Evolutionary conservation across 2,888 invertebrate species (phyloP).

Genomic region (Neria commutata): DNA sequence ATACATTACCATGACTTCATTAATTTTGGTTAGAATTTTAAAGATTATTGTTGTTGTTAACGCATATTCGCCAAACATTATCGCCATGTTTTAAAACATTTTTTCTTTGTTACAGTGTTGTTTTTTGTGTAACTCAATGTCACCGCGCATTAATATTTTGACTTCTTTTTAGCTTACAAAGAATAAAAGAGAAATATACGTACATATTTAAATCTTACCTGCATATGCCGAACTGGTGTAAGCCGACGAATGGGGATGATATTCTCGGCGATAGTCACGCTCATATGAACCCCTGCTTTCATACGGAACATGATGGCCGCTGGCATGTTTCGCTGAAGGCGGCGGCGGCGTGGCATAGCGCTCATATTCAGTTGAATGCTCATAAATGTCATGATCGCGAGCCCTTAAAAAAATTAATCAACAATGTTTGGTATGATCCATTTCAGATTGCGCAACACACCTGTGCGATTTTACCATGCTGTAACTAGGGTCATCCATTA

Average conservation of each 20-base stretch:
- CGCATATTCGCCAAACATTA: slow-evolving; percentile 29
- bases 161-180: slow-evolving; percentile 33
- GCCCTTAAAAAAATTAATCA: slow-evolving; percentile 38
- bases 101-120: slow-evolving; percentile 14
- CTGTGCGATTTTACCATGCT: slow-evolving; percentile 63
- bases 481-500: slow-evolving; percentile 78
- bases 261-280: slow-evolving; percentile 57
- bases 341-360: slow-evolving; percentile 56
- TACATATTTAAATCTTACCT: slow-evolving; percentile 45
- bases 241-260: slow-evolving; percentile 58
- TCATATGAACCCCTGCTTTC: slow-evolving; percentile 58
- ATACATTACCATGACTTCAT: neutral
- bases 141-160: slow-evolving; percentile 1
- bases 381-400: slow-evolving; percentile 58
- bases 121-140: neutral
- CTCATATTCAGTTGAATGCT: slow-evolving; percentile 58
- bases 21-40: slow-evolving; percentile 9
- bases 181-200: slow-evolving; percentile 37
- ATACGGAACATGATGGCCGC: slow-evolving; percentile 54
- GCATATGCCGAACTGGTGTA: slow-evolving; percentile 53
- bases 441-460: slow-evolving; percentile 31
- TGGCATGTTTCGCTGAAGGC: slow-evolving; percentile 56
- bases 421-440: neutral
- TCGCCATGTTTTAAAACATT: slow-evolving; percentile 18
- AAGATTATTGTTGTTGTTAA: slow-evolving; percentile 17